These are phyloP conservation scores for Harpegnathos saltator DNA, from an alignment of 1,140 invertebrate species.

Conservation along the genomic window DNA sequence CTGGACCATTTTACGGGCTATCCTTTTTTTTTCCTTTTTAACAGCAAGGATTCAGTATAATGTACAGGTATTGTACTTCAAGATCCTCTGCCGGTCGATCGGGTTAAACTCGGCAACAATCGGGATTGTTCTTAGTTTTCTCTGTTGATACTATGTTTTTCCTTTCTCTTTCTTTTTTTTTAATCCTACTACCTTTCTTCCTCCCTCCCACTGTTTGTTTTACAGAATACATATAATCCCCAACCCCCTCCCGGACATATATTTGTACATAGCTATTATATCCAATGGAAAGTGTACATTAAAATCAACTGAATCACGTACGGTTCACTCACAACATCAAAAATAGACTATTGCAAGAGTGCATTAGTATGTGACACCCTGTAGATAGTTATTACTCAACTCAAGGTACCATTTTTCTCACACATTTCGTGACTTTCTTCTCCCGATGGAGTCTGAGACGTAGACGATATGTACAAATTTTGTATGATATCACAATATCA, in stretches of 20 bases:
- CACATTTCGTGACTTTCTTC: slow-evolving; percentile 72
- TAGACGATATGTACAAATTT: slow-evolving; percentile 79
- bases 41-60: slow-evolving; percentile 76
- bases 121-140: slow-evolving; percentile 63
- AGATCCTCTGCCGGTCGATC: slow-evolving; percentile 71
- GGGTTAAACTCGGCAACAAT: slow-evolving; percentile 59
- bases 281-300: slow-evolving; percentile 80
- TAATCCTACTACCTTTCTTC: slow-evolving; percentile 51
- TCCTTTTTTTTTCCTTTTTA: slow-evolving; percentile 68
- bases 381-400: slow-evolving; percentile 79
- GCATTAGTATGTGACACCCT: slow-evolving; percentile 80
- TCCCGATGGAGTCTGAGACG: slow-evolving; percentile 72
- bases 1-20: slow-evolving; percentile 70
- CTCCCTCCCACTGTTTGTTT: slow-evolving; percentile 72
- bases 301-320: slow-evolving; percentile 81
- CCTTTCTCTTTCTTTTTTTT: slow-evolving; percentile 50
- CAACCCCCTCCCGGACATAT: slow-evolving; percentile 75
- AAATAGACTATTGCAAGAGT: slow-evolving; percentile 85
- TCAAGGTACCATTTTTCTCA: slow-evolving; percentile 68
- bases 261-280: slow-evolving; percentile 84
- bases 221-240: slow-evolving; percentile 80
- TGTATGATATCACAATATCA: slow-evolving; percentile 76
- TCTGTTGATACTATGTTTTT: slow-evolving; percentile 39
- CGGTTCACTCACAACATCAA: slow-evolving; percentile 84
- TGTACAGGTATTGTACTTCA: slow-evolving; percentile 79